Percentiles rank a stretch among this genome's conserved stretches.
These are phyloP conservation scores for Platyrinchus mystaceus DNA, from an alignment of 2,797 vertebrate genomes.

Conservation along the genomic window DNA sequence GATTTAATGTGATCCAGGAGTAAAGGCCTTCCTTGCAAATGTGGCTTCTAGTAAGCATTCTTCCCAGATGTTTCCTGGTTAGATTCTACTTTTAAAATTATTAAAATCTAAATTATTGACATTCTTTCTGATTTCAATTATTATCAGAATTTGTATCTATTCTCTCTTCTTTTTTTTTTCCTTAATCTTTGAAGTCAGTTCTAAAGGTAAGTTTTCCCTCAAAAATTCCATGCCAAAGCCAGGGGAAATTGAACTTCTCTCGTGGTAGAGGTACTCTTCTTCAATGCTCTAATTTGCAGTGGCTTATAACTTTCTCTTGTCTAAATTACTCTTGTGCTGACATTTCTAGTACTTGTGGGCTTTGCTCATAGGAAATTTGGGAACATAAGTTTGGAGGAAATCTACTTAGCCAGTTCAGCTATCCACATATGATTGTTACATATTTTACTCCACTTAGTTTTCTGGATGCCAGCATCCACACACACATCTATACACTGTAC, in stretches of 20 bases:
- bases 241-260: conserved; percentile 7
- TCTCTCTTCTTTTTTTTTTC: background rate
- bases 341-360: background rate
- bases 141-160: background rate
- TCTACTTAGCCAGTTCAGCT: background rate
- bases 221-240: background rate
- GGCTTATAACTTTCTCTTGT: background rate
- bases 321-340: conserved; percentile 8
- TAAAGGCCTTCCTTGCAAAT: background rate
- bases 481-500: background rate
- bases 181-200: background rate
- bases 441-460: background rate
- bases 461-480: background rate
- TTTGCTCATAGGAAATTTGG: background rate
- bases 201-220: background rate
- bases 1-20: background rate
- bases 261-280: background rate
- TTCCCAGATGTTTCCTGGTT: background rate
- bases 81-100: background rate
- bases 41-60: background rate
- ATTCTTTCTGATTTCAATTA: background rate
- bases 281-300: background rate
- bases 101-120: background rate
- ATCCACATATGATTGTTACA: background rate
- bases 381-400: background rate